These are phyloP conservation scores for Falco rusticolus DNA, from an alignment of 2,797 vertebrate species.

Conservation along the genomic window DNA sequence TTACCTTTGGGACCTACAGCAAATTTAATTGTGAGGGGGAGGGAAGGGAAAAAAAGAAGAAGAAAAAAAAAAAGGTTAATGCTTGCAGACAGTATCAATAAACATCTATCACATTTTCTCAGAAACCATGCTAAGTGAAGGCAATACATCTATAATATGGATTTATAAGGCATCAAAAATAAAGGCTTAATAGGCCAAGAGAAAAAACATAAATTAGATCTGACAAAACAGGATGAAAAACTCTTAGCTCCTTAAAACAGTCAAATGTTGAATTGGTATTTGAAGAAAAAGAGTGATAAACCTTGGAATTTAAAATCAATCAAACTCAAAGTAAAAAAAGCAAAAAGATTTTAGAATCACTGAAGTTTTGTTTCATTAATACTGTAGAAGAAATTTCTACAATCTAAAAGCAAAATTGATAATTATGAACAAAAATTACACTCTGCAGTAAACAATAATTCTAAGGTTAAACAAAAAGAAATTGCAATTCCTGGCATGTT, in stretches of 20 bases:
- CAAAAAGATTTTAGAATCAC: not conserved
- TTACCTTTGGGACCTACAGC: constrained; percentile 96
- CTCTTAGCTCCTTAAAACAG: not conserved
- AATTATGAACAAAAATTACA: not conserved
- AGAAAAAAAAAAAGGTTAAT: not conserved
- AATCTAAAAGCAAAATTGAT: not conserved
- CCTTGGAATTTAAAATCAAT: not conserved
- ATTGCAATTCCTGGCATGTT: not conserved
- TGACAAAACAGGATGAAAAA: not conserved
- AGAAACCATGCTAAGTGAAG: not conserved
- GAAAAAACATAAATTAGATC: not conserved
- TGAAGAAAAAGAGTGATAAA: not conserved
- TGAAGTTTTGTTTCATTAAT: not conserved
- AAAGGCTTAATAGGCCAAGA: not conserved
- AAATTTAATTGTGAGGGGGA: not conserved
- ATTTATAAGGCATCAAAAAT: not conserved
- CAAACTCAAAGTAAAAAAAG: not conserved
- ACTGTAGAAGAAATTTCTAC: not conserved
- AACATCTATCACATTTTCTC: not conserved
- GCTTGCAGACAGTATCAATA: not conserved
- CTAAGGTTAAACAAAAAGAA: not conserved
- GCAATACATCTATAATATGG: not conserved
- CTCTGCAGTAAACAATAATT: not conserved
- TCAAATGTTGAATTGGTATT: not conserved
- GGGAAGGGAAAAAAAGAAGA: not conserved